These are phyloP conservation scores for Drosophila gunungcola DNA, from an alignment of 1,140 invertebrate species.

Conservation along the genomic window DNA sequence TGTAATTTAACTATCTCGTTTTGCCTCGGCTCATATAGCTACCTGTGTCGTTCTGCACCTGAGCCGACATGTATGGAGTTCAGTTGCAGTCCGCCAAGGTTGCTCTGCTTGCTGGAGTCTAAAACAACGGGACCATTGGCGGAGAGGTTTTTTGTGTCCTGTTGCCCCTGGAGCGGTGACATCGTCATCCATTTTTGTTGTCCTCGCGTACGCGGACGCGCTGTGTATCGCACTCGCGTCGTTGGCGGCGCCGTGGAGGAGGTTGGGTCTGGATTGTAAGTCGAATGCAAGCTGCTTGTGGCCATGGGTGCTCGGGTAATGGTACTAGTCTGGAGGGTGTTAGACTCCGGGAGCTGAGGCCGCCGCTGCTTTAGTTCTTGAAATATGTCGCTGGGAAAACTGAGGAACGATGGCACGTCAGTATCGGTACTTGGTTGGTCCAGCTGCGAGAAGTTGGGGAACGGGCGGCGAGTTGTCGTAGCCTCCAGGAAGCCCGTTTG, in stretches of 20 bases:
- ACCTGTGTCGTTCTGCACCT: slow-evolving; percentile 67
- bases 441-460: slow-evolving; percentile 54
- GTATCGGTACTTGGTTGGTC: slow-evolving; percentile 39
- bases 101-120: slow-evolving; percentile 31
- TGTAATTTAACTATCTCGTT: slow-evolving; percentile 51
- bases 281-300: slow-evolving; percentile 52
- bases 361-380: slow-evolving; percentile 75
- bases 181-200: slow-evolving; percentile 71
- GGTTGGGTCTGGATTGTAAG: slow-evolving; percentile 65
- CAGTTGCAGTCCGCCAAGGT: slow-evolving; percentile 55
- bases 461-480: slow-evolving; percentile 75
- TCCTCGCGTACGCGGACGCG: slow-evolving; percentile 63
- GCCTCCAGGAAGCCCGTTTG: slow-evolving; percentile 71
- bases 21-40: slow-evolving; percentile 50
- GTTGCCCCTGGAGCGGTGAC: slow-evolving; percentile 17
- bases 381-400: slow-evolving; percentile 81
- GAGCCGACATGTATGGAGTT: slow-evolving; percentile 60
- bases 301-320: slow-evolving; percentile 77
- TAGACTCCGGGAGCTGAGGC: slow-evolving; percentile 44
- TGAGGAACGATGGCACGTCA: slow-evolving; percentile 78
- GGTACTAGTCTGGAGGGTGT: slow-evolving; percentile 32
- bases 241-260: slow-evolving; percentile 62
- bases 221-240: slow-evolving; percentile 56
- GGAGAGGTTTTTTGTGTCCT: slow-evolving; percentile 10
- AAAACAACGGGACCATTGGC: neutral